Evolutionary conservation across 2,888 invertebrate species (phyloP).

Genomic region (Synanthedon vespiformis): DNA sequence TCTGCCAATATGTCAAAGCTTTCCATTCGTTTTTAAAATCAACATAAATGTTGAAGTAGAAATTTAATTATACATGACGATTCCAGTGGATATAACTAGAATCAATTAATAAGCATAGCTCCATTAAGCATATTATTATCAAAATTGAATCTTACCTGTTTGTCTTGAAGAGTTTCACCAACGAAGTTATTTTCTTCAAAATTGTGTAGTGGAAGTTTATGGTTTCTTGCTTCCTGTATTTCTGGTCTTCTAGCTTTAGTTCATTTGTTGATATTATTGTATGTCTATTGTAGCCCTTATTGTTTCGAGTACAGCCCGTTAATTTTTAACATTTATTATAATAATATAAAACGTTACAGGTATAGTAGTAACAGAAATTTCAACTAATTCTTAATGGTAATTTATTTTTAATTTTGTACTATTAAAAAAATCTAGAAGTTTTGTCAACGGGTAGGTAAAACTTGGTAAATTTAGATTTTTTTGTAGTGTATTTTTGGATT

Average conservation of each 20-base stretch:
- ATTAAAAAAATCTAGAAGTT: slow-evolving; percentile 67
- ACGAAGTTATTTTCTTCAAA: neutral
- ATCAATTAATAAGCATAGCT: too few relatives aligned
- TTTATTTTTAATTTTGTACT: slow-evolving; percentile 68
- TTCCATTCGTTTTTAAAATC: too few relatives aligned
- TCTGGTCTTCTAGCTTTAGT: slow-evolving; percentile 9
- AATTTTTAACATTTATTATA: slow-evolving; percentile 33
- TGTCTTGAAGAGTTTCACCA: neutral
- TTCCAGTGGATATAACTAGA: too few relatives aligned
- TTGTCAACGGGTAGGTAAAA: slow-evolving; percentile 64
- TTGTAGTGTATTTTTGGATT: slow-evolving; percentile 38
- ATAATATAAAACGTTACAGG: slow-evolving; percentile 63
- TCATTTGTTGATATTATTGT: slow-evolving; percentile 24
- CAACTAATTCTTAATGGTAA: slow-evolving; percentile 67
- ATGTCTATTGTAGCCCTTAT: slow-evolving; percentile 38
- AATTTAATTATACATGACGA: too few relatives aligned
- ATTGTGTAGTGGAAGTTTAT: neutral
- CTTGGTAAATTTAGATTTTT: slow-evolving; percentile 58
- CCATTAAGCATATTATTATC: too few relatives aligned
- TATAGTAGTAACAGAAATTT: slow-evolving; percentile 63
- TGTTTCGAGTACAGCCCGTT: slow-evolving; percentile 36
- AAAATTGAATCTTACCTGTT: neutral
- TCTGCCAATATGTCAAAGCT: too few relatives aligned
- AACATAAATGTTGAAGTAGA: too few relatives aligned
- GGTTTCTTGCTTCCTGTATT: neutral